These are phyloP conservation scores for Papilio polyxenes DNA, from an alignment of 1,140 invertebrate species.

Conservation along the genomic window DNA sequence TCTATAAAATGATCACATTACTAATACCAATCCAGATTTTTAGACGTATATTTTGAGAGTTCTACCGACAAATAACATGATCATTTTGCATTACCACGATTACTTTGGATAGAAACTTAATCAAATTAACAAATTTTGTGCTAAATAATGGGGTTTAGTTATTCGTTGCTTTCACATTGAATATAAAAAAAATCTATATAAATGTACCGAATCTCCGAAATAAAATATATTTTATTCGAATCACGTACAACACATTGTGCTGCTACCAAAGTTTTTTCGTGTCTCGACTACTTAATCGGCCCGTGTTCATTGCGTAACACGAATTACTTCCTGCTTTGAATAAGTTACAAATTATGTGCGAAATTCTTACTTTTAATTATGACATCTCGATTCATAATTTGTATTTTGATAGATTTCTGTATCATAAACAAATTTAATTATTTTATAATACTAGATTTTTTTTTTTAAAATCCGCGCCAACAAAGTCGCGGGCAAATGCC, in stretches of 20 bases:
- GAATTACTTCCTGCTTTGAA: constrained; percentile 15
- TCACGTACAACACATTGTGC: constrained; percentile 24
- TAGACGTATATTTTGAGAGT: too few relatives aligned
- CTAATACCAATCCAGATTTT: too few relatives aligned
- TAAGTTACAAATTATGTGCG: background rate
- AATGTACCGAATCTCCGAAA: constrained; percentile 15
- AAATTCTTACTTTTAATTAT: background rate
- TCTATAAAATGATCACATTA: background rate
- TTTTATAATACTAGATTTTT: too few relatives aligned
- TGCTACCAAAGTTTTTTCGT: constrained; percentile 27
- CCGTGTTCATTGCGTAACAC: constrained; percentile 13
- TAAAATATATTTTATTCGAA: constrained; percentile 18
- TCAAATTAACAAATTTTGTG: background rate
- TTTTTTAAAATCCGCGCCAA: too few relatives aligned
- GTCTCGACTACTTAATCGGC: constrained; percentile 12
- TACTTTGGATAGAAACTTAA: background rate
- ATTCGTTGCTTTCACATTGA: background rate
- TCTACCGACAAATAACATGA: too few relatives aligned
- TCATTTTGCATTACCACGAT: too few relatives aligned
- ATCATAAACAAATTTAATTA: too few relatives aligned
- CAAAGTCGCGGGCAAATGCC: too few relatives aligned
- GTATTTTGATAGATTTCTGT: too few relatives aligned
- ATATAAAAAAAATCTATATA: constrained; percentile 12
- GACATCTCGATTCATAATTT: too few relatives aligned
- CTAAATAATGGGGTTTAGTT: background rate